Base-by-base conservation (phyloP, 2,113 vertebrate species). In the Cottus gobio region DNA sequence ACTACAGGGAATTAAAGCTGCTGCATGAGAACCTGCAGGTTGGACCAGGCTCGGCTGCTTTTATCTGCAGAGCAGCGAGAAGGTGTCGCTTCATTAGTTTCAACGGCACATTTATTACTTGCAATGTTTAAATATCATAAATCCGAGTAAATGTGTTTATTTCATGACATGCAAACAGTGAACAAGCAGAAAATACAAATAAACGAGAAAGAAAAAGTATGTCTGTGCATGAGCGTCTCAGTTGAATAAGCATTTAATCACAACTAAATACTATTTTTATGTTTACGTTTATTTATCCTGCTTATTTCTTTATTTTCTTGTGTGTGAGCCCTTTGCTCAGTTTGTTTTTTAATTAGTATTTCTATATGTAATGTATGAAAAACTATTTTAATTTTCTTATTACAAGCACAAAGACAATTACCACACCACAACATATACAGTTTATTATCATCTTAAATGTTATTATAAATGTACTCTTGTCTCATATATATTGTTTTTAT, bases 1-100 rank as follows among this genome's bases (percentile, higher is more conserved):
- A 0, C 68, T 3, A 0, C 61, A 10, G 74, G 69, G 65, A 74
- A 69, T 24, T 77, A 4, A 64, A 63, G 76, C 76, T 52, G 82
- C 28, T 26, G 36, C 74, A 34, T 6, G 46, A 58, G 16, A 60
- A 42, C 22, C 74, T 26, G 7, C 64, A 36, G 58, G n/a, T 42
- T 16, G 0, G 5, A 13, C 4, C 2, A 39, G 64, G 22, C 42
- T 11, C 52, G 4, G n/a, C 52, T 37, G 36, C 36, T 37, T 37
- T 31, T 31, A 31, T 31, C 30, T 31, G 30, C 30, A 31, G 30
- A 31, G 30, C 36, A 37, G 7, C 36, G 36, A 8, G 9, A 10
- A 44, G 36, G 36, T 37, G 36, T 37, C 36, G 7, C 22, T 24
- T 3, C 50, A 31, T 31, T 31, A 31, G 30, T 31, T 31, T 31